Evolutionary conservation across 2,797 vertebrate genomes (phyloP).

Genomic region (Anas flavirostris): DNA sequence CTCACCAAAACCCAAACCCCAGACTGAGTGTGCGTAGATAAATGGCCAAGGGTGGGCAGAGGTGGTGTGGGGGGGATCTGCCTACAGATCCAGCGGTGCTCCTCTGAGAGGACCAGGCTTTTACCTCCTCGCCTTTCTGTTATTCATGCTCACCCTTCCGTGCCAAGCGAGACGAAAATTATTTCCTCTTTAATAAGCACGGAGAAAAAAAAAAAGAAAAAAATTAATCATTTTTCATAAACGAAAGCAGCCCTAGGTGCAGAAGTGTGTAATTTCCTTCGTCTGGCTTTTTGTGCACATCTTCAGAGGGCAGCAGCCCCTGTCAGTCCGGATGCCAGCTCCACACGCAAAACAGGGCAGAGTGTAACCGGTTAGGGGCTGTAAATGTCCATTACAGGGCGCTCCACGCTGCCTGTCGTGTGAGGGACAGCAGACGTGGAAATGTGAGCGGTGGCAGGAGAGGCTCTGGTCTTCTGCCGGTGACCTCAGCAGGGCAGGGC

Average conservation of each 20-base stretch:
- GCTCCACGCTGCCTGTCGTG: not conserved
- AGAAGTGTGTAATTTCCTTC: not conserved
- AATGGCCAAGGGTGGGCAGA: not conserved
- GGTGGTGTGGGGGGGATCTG: rapidly evolving
- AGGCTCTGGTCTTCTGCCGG: not conserved
- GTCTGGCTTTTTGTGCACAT: not conserved
- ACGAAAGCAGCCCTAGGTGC: not conserved
- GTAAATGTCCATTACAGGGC: not conserved
- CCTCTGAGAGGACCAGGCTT: not conserved
- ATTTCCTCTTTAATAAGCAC: conserved; percentile 5
- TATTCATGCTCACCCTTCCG: not conserved
- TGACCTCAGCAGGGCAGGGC: not conserved
- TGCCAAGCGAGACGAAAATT: not conserved
- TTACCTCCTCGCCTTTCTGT: not conserved
- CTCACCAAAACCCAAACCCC: not conserved
- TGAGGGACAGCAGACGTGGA: not conserved
- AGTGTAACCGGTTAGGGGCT: not conserved
- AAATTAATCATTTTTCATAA: not conserved
- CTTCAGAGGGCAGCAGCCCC: not conserved
- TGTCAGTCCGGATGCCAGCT: not conserved
- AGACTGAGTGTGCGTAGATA: not conserved
- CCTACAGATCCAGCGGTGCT: not conserved
- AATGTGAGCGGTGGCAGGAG: not conserved
- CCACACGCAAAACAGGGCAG: not conserved
- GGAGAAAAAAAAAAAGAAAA: not conserved